Base-by-base conservation (phyloP, 2,113 vertebrate genomes). In the Crocuta crocuta region DNA sequence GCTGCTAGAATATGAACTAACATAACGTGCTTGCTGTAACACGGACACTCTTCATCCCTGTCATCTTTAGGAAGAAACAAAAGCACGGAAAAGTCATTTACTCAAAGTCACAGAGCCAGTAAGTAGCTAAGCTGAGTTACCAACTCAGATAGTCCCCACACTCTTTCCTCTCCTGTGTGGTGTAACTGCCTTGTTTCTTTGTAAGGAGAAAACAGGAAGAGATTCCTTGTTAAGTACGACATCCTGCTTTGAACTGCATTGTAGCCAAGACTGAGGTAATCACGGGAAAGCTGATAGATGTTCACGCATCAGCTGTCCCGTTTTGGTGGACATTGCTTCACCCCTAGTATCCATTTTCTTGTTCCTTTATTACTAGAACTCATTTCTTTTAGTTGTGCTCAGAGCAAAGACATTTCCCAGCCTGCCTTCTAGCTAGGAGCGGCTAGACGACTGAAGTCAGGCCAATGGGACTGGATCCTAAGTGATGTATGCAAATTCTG, bases 231-330 rank as follows among this genome's bases (percentile, higher is more conserved):
- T 50, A 81, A 78, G 10, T 4, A 23, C 58, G 23, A 48, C 0
- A 0, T 58, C 92, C 68, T 82, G 87, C 78, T 89, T 65, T 94
- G 76, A 33, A 55, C n/a, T 93, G 80, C 79, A 68, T 9, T 95
- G 82, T 71, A 92, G 53, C 65, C 95, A 81, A 31, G 17, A 73
- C 19, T 33, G 45, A 96, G 21, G n/a, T 85, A 70, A 93, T 43
- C 35, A 61, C 94, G 89, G 78, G 45, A 78, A 81, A 92, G 65
- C 35, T 43, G 63, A 73, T 79, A 93, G 96, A 80, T 48, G 35
- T 94, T 94, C 78, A 50, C 74, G 31, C 23, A 83, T 91, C 66
- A 90, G 90, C n/a, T 92, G 71, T 74, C 16, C 80, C 48, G 10
- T 71, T 90, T 73, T 68, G 45, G n/a, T 31, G 61, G 31, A 66